These are phyloP conservation scores for Tonatia bakeri DNA, from an alignment of 2,113 vertebrate species.

Conservation along the genomic window DNA sequence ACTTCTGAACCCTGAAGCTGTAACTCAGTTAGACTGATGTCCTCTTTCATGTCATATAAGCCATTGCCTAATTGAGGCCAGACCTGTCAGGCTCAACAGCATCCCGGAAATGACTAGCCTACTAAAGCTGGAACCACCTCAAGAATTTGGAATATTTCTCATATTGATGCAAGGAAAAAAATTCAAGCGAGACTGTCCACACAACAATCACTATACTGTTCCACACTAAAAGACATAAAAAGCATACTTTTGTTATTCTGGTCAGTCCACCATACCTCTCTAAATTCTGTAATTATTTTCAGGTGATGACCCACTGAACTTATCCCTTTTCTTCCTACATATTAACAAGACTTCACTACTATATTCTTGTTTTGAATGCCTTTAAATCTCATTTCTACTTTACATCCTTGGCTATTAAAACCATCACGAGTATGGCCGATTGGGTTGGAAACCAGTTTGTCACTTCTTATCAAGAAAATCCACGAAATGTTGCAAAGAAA, in stretches of 20 bases:
- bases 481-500: constrained; percentile 12
- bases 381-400: constrained; percentile 53
- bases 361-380: constrained; percentile 36
- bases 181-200: constrained; percentile 8
- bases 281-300: not conserved
- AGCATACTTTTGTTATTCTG: constrained; percentile 13
- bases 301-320: not conserved
- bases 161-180: constrained; percentile 40
- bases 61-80: constrained; percentile 65
- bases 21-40: constrained; percentile 58
- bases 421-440: constrained; percentile 42
- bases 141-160: constrained; percentile 74
- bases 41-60: constrained; percentile 52
- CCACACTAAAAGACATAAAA: not conserved
- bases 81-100: constrained; percentile 71
- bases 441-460: constrained; percentile 71
- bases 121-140: constrained; percentile 68
- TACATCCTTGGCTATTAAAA: constrained; percentile 67
- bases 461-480: constrained; percentile 60
- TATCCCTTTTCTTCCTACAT: not conserved
- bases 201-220: constrained; percentile 49
- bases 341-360: not conserved
- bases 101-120: constrained; percentile 69
- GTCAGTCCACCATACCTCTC: not conserved
- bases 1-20: constrained; percentile 15